Percentiles rank a stretch among this genome's conserved stretches.
These are phyloP conservation scores for Odontomyia ornata DNA, from an alignment of 2,888 invertebrate genomes.

Conservation along the genomic window DNA sequence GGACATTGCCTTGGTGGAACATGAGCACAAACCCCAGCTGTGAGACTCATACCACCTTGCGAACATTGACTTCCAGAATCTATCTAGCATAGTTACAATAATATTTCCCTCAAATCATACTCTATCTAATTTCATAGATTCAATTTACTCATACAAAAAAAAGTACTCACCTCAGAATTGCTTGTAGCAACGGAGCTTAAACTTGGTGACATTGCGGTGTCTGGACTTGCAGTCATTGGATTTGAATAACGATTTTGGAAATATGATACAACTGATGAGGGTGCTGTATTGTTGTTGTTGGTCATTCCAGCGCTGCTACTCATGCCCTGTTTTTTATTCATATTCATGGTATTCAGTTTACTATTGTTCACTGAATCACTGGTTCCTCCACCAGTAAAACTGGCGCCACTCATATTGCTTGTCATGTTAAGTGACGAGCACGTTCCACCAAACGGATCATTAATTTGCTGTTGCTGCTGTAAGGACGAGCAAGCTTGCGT, in stretches of 20 bases:
- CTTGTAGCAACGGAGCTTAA: constrained; percentile 81
- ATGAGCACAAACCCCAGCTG: too few relatives aligned
- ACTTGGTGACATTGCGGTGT: constrained; percentile 73
- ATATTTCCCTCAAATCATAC: too few relatives aligned
- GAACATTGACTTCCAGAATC: too few relatives aligned
- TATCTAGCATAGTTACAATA: too few relatives aligned
- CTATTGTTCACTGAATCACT: background rate
- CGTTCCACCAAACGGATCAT: background rate
- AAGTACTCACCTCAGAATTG: constrained; percentile 76
- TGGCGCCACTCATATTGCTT: background rate
- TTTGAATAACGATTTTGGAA: constrained; percentile 65
- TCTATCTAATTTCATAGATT: too few relatives aligned
- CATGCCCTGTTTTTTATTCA: background rate
- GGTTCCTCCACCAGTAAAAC: background rate
- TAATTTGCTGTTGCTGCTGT: background rate
- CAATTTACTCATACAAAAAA: too few relatives aligned
- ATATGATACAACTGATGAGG: constrained; percentile 48
- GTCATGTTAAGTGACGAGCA: background rate
- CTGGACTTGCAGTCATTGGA: constrained; percentile 66
- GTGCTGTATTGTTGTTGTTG: background rate
- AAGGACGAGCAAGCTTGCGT: constrained; percentile 4
- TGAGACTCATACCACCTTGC: too few relatives aligned
- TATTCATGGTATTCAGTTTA: background rate
- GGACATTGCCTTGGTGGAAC: too few relatives aligned
- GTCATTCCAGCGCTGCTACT: constrained; percentile 28